These are phyloP conservation scores for Dromius quadrimaculatus DNA, from an alignment of 2,888 invertebrate species.

Conservation along the genomic window DNA sequence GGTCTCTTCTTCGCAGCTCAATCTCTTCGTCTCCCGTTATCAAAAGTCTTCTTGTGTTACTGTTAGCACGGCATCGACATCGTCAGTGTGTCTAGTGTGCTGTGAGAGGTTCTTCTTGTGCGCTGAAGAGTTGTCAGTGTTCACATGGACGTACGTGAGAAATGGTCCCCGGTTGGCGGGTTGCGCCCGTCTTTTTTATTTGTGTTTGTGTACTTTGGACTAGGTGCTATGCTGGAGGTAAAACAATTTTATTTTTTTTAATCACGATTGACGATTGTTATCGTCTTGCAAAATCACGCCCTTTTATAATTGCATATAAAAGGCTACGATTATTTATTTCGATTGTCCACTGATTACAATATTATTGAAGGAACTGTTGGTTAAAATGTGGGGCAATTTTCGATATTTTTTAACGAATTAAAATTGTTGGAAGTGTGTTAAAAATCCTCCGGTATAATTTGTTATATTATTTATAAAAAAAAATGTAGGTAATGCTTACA, in stretches of 20 bases:
- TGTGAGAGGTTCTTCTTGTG: neutral
- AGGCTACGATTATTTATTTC: too few species aligned
- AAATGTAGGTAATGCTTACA: slow-evolving; percentile 14
- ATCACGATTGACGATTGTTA: too few species aligned
- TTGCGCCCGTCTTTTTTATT: neutral
- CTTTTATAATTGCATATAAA: too few species aligned
- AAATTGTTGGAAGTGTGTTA: too few species aligned
- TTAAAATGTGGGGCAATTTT: too few species aligned
- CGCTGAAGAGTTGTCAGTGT: neutral
- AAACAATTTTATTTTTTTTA: too few species aligned
- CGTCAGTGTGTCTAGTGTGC: neutral
- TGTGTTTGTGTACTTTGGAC: neutral
- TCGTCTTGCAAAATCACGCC: too few species aligned
- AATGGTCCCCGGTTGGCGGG: slow-evolving; percentile 39
- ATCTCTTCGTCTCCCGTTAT: neutral
- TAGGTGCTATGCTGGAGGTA: slow-evolving; percentile 29
- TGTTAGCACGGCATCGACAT: neutral
- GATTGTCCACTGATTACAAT: too few species aligned
- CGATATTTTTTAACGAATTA: too few species aligned
- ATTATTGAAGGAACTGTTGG: too few species aligned
- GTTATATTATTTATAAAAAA: neutral
- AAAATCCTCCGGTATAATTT: too few species aligned
- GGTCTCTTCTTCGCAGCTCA: neutral
- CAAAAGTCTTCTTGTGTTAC: neutral
- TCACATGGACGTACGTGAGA: slow-evolving; percentile 37